Evolutionary conservation across 2,797 vertebrate genomes (phyloP), one percentile per base, ranked within the genome.

Genomic region (Parotocinclus haroldoi): DNA sequence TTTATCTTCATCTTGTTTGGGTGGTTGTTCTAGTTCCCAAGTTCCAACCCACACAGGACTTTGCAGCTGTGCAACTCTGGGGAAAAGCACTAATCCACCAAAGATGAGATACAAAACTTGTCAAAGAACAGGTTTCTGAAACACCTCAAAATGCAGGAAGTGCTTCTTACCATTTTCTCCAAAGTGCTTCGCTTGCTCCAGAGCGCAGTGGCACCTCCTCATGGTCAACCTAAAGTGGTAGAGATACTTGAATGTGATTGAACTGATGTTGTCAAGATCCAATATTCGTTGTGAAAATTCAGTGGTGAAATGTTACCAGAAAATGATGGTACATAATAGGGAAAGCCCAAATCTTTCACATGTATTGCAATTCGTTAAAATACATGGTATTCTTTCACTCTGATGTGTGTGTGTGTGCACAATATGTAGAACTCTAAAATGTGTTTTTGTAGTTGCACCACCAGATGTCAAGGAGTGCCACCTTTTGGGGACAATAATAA

Each of bases 201-300:
- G 76, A 11, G 95, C 94, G 13, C 92, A 76, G 49, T 98, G 97
- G 74, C 94, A 98, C n/a, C 96, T 83, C 45, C 93, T 91, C 79
- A 86, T 92, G 0, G 93, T 88, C 76, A 89, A 57, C 84, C 97
- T 98, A 80, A n/a, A 6, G 45, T n/a, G 11, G 27, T 4, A 27
- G 16, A 12, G 5, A 9, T 3, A 63, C 11, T 50, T 38, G 17
- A 5, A 2, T 27, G 5, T 27, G 27, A 27, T 27, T 39, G 9
- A 18, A 40, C 8, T 42, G 8, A 42, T 11, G 4, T 9, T 42
- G 1, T 42, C 40, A 42, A 9, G 40, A 9, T 9, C 4, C 8
- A 42, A 1, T 42, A 42, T 8, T 42, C 10, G 40, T 42, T 4
- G 27, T 7, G 9, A 9, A 42, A 40, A 5, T 40, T 42, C 40